phyloP scores from a whole-genome alignment of 2,888 invertebrate species.

The Philopedon plagiatum region DNA sequence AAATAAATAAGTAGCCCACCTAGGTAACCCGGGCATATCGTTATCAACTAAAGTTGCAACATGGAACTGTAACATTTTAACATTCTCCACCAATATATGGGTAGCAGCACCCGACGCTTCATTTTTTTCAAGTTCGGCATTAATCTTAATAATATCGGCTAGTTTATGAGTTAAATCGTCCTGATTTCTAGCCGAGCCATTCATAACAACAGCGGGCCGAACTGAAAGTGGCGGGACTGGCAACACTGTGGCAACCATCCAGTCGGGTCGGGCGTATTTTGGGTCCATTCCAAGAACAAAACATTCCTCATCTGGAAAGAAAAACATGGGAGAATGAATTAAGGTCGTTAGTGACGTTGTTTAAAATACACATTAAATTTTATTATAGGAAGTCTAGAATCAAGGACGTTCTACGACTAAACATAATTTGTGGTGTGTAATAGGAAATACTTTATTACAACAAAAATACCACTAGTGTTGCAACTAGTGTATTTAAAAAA shows the following conservation, averaged over 20 bases:
- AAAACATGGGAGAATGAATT: conserved; percentile 39
- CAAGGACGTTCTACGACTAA: conserved; percentile 17
- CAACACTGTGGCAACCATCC: conserved; percentile 98
- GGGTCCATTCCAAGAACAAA: conserved; percentile 96
- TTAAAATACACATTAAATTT: conserved; percentile 20
- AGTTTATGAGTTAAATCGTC: conserved; percentile 99
- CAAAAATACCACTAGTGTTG: no score
- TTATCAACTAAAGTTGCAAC: conserved; percentile 98
- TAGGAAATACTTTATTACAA: no score
- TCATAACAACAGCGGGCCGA: conserved; percentile 98
- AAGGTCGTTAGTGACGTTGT: conserved; percentile 19
- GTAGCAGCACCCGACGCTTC: conserved; percentile 98
- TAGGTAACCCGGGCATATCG: conserved; percentile 98
- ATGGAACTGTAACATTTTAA: conserved; percentile 98
- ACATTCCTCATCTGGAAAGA: conserved; percentile 89
- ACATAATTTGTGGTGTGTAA: no score
- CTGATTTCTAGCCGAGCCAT: conserved; percentile 98
- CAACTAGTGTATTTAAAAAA: no score
- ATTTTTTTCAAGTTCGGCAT: conserved; percentile 95
- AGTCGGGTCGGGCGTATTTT: conserved; percentile 97
- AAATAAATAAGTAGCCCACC: conserved; percentile 65
- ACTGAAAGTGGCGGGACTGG: conserved; percentile 98
- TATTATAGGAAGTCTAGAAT: conserved; percentile 14
- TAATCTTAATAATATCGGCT: conserved; percentile 98
- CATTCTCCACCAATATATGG: conserved; percentile 96